A percentile compares a stretch with the other conserved stretches of the same genome.
Evolutionary conservation across 2,888 invertebrate species (phyloP).

Genomic region (Palloptera scutellata): DNA sequence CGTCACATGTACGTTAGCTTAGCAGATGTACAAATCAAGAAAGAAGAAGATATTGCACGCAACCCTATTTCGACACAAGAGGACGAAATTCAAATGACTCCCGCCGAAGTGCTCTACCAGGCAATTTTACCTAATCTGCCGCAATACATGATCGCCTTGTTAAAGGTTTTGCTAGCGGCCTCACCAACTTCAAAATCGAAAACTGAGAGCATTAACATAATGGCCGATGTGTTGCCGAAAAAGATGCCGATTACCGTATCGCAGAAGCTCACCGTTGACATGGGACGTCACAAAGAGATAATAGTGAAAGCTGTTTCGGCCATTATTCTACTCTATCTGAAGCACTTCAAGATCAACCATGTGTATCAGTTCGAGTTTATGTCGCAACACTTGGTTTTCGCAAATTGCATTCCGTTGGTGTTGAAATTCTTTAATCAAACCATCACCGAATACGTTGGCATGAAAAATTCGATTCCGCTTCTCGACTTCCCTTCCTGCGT

Average conservation of each 20-base stretch:
- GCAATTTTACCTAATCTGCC: constrained; percentile 96
- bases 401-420: constrained; percentile 97
- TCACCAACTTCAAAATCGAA: constrained; percentile 99
- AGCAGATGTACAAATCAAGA: constrained; percentile 89
- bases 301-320: constrained; percentile 96
- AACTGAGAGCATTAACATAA: constrained; percentile 96
- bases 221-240: constrained; percentile 96
- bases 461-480: constrained; percentile 91
- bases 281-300: constrained; percentile 97
- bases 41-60: constrained; percentile 89
- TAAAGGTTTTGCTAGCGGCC: constrained; percentile 96
- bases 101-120: constrained; percentile 89
- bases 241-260: constrained; percentile 98
- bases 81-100: constrained; percentile 79
- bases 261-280: constrained; percentile 95
- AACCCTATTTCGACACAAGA: constrained; percentile 90
- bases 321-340: constrained; percentile 87
- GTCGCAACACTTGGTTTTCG: constrained; percentile 98
- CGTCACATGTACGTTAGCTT: constrained; percentile 94
- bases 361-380: constrained; percentile 99
- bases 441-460: constrained; percentile 91
- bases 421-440: constrained; percentile 99
- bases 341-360: constrained; percentile 97
- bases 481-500: constrained; percentile 96
- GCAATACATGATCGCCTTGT: constrained; percentile 95